A percentile compares a stretch with the other conserved stretches of the same genome.
phyloP scores from a whole-genome alignment of 2,113 vertebrate genomes.

The Varanus salvator region DNA sequence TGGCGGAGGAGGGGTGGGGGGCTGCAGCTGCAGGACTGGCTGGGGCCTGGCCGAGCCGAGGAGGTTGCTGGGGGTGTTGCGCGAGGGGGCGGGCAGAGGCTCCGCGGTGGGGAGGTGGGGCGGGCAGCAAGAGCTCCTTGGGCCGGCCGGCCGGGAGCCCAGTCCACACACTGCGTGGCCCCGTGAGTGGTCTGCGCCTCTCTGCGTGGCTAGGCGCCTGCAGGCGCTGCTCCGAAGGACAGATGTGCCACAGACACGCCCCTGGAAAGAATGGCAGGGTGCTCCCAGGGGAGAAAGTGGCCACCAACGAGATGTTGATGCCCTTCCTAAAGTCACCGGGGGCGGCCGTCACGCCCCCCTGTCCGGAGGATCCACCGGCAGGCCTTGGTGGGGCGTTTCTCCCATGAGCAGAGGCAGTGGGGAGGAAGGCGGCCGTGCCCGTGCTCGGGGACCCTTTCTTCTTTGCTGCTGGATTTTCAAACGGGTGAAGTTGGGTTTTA shows the following conservation, averaged over 20 bases:
- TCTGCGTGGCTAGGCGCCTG: neutral
- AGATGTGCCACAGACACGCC: neutral
- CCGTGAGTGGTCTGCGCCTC: neutral
- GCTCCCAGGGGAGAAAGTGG: neutral
- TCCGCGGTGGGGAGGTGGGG: neutral
- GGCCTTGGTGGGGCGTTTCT: neutral
- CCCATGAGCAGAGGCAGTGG: neutral
- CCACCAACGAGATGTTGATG: too few relatives aligned
- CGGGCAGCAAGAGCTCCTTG: neutral
- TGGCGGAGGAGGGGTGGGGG: neutral
- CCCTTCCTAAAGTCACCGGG: neutral
- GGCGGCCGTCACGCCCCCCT: neutral
- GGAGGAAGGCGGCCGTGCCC: neutral
- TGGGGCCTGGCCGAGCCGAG: neutral
- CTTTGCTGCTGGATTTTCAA: neutral
- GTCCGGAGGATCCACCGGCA: neutral
- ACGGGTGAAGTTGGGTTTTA: too few relatives aligned
- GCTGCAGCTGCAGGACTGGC: neutral
- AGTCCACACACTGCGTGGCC: too few relatives aligned
- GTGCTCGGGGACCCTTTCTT: neutral
- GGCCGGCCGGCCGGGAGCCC: neutral
- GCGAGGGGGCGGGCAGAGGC: accelerated
- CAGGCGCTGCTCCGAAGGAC: neutral
- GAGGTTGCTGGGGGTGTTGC: neutral
- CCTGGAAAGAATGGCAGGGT: neutral